Percentiles rank a stretch among this genome's conserved stretches.
These are phyloP conservation scores for Bucco capensis DNA, from an alignment of 2,113 vertebrate genomes.

Conservation along the genomic window DNA sequence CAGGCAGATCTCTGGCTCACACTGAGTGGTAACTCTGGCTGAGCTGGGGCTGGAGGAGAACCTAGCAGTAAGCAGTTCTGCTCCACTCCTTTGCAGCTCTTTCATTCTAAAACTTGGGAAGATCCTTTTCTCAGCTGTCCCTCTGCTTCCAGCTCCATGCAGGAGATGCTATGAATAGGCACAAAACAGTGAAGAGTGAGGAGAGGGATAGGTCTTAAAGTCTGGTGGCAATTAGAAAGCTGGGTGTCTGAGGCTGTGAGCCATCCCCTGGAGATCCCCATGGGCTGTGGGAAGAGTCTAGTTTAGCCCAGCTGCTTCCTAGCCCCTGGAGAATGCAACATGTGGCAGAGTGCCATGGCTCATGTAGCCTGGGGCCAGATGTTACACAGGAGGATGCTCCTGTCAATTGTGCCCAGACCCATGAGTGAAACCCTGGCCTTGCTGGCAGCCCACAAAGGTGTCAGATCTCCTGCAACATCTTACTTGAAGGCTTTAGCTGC, in stretches of 20 bases:
- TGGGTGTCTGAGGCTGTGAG: background rate
- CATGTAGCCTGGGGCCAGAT: background rate
- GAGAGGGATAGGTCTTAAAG: background rate
- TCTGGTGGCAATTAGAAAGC: background rate
- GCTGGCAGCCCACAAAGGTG: background rate
- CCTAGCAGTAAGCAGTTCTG: background rate
- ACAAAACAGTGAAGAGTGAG: background rate
- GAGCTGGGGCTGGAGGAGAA: background rate
- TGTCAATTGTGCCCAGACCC: background rate
- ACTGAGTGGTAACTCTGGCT: background rate
- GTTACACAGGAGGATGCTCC: background rate
- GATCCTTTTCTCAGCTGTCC: background rate
- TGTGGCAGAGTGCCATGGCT: background rate
- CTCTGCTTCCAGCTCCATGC: background rate
- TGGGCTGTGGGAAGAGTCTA: no score
- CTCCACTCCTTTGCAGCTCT: background rate
- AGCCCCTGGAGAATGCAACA: no score
- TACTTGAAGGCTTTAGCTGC: background rate
- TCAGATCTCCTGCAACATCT: background rate
- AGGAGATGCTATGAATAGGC: background rate
- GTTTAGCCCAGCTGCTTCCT: no score
- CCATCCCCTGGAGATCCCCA: no score
- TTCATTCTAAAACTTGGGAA: background rate
- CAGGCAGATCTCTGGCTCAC: conserved; percentile 3
- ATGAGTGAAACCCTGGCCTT: background rate